A percentile compares a stretch with the other conserved stretches of the same genome.
Conservation (phyloP, 2,888 invertebrate genomes). For the Cryptus viduatorius region DNA sequence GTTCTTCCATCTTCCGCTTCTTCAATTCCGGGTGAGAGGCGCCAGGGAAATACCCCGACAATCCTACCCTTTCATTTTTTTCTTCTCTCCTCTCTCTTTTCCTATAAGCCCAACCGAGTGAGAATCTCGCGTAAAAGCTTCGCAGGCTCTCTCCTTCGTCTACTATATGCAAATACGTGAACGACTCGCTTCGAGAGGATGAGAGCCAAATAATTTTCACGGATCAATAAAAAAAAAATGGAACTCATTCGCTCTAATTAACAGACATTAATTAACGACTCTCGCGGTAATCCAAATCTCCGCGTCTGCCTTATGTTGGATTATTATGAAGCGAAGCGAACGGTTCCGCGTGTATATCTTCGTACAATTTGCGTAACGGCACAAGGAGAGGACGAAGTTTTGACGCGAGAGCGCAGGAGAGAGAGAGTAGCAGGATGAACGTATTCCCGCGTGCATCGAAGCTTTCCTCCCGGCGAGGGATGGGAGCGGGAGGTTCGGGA, state of each 20-base stretch:
- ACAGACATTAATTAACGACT: conserved; percentile 25
- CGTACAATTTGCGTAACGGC: conserved; percentile 18
- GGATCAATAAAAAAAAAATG: conserved; percentile 23
- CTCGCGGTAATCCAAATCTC: neutral
- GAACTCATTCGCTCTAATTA: conserved; percentile 2
- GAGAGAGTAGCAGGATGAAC: neutral
- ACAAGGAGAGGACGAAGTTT: neutral
- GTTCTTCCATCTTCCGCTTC: conserved; percentile 60
- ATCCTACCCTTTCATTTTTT: conserved; percentile 30
- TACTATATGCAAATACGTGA: neutral
- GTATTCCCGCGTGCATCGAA: conserved; percentile 51
- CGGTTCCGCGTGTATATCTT: conserved; percentile 2
- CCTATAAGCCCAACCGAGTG: conserved; percentile 6
- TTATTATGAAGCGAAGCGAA: conserved; percentile 12
- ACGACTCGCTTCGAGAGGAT: neutral
- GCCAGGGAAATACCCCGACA: conserved; percentile 35
- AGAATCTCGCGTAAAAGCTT: conserved; percentile 9
- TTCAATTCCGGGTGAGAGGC: conserved; percentile 56
- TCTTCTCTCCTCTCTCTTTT: conserved; percentile 6
- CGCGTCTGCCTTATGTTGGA: neutral
- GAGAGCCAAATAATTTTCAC: conserved; percentile 12
- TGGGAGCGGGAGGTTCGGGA: neutral
- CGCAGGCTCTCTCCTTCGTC: neutral
- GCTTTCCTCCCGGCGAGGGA: conserved; percentile 18
- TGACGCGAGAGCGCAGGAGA: neutral